Base-by-base conservation (phyloP, 2,888 invertebrate species). In the Eubasilissa splendida region DNA sequence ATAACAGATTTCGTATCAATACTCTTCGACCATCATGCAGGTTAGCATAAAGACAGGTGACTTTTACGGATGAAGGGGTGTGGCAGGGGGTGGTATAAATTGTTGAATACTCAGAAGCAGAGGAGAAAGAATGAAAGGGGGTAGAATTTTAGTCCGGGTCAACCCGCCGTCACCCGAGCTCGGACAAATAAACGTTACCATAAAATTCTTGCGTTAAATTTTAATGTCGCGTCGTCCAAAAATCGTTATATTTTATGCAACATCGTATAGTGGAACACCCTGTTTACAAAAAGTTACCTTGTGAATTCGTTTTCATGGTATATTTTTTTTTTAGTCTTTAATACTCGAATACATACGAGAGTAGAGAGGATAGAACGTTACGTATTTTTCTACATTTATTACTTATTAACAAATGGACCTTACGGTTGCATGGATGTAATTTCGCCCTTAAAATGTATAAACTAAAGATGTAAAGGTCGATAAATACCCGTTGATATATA, bases 121-220 rank as follows among this genome's bases (percentile, higher is more conserved):
- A 10, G 63, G 31, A 63, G 12, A 3, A 12, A 63, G 33, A 63
- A 63, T 63, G 63, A 31, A 63, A 33, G 33, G 4, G 42, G 63
- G 14, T 63, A 2, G 63, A 60, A 60, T 60, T 31, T 31, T 63
- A 33, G 33, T 11, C 14, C 14, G 14, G 42, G 33, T 68, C n/a
- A 68, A 68, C 14, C 12, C 10, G n/a, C 14, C 10, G 14, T n/a
- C 58, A 58, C 12, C 11, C 12, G n/a, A n/a, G 58, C 14, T 68
- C 10, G n/a, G 14, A 68, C 68, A 50, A 50, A 68, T 68, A 68
- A 68, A 68, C 68, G 50, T 52, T 68, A 68, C 50, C 50, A 68
- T 68, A 68, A 68, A 68, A 9, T 14, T 50, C 5, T 5, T 14
- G 14, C 52, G 14, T 68, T 68, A 68, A 68, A 68, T 50, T 52